These are phyloP conservation scores for Bombus consobrinus DNA, from an alignment of 1,140 invertebrate genomes.

Conservation along the genomic window DNA sequence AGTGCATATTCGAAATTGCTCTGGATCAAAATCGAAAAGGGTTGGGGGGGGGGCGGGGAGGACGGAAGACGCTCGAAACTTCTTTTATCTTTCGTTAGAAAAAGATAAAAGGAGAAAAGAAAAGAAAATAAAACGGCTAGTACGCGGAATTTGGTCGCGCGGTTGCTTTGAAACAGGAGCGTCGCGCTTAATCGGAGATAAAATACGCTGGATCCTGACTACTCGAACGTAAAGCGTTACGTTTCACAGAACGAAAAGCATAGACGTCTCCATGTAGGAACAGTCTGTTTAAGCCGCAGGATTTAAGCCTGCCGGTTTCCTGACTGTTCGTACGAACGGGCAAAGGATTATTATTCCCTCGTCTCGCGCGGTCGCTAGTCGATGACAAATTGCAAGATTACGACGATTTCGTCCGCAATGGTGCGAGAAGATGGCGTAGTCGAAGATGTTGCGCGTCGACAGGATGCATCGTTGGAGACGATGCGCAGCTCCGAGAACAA, in stretches of 20 bases:
- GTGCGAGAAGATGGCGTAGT: background rate
- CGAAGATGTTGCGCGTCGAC: background rate
- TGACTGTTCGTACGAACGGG: no score
- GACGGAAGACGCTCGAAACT: no score
- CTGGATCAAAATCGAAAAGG: background rate
- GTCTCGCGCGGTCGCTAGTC: background rate
- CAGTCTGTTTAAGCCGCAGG: no score
- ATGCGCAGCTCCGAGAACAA: no score
- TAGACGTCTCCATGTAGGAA: background rate
- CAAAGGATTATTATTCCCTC: no score
- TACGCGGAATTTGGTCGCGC: no score
- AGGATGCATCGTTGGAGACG: background rate
- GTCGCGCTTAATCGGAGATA: no score
- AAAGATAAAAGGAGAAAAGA: no score
- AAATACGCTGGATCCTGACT: background rate
- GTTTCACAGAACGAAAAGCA: background rate
- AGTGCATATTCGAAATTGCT: background rate
- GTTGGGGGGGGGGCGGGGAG: fast-evolving
- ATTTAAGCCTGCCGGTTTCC: no score
- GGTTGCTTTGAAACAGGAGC: no score
- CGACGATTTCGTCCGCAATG: background rate
- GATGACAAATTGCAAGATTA: background rate
- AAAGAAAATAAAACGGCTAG: no score
- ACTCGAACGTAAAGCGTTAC: background rate
- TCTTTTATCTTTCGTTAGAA: no score